Evolutionary conservation across 2,888 invertebrate genomes (phyloP), one percentile per base, ranked within the genome.

Genomic region (Achlya flavicornis): DNA sequence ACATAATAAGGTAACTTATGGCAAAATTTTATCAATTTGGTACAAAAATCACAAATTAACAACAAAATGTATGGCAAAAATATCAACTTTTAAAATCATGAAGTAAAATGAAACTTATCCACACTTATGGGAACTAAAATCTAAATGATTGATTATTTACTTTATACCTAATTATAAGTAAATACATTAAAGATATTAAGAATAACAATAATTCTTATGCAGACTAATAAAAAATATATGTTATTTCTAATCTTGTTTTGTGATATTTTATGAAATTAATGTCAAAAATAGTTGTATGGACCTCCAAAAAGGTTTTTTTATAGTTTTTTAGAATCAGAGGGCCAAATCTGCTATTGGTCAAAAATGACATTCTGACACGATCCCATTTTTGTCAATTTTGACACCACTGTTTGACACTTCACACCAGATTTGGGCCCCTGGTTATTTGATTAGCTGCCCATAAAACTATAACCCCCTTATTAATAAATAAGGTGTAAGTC

Each of bases 11-110:
- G 4, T 1, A n/a, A n/a, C 10, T 19, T 19, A 53, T 53, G 53
- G 53, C 53, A 53, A 19, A 53, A 53, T 53, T 53, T 53, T 7
- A 19, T 19, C 19, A 53, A 53, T 53, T 53, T 53, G 53, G 53
- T 53, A 19, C 8, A 2, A 16, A 53, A 53, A 53, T 53, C 53
- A 53, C 53, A 19, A 53, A 53, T 7, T 10, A n/a, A 53, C 19
- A 3, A 53, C 2, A 14, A 53, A 53, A 14, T 6, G 3, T 48
- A 48, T 48, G 48, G 48, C 48, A 48, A 16, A 48, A 48, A 16
- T 16, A 4, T 5, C 2, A 3, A 12, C 1, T n/a, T n/a, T 46
- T 46, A 48, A 14, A 48, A 48, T 48, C 4, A 48, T n/a, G 48
- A 19, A 53, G 16, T 19, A 53, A n/a, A 46, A 46, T 14, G 0